Percentiles rank a stretch among this genome's conserved stretches.
These are phyloP conservation scores for Apaloderma vittatum DNA, from an alignment of 2,113 vertebrate species.

Conservation along the genomic window DNA sequence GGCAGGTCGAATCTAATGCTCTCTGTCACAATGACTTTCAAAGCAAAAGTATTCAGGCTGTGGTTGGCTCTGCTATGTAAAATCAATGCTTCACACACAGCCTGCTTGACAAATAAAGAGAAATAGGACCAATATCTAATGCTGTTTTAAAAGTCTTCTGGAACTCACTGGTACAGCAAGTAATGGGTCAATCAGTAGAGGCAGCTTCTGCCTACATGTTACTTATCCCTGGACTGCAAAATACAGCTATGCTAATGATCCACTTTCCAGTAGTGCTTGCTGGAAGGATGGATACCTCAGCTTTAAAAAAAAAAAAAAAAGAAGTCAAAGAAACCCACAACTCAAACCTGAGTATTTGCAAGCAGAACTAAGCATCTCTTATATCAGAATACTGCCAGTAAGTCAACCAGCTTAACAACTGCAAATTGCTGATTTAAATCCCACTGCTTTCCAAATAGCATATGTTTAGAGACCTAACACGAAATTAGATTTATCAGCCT, in stretches of 20 bases:
- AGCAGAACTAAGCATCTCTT: neutral
- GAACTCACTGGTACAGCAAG: neutral
- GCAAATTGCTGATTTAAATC: neutral
- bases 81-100: neutral
- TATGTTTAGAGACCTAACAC: neutral
- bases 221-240: neutral
- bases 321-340: neutral
- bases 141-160: neutral
- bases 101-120: constrained; percentile 3
- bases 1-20: constrained; percentile 26
- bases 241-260: neutral
- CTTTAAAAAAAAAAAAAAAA: neutral
- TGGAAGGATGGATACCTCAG: neutral
- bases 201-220: neutral
- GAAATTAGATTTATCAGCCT: neutral
- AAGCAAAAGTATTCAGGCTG: neutral
- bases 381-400: neutral
- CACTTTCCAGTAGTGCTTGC: neutral
- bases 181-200: neutral
- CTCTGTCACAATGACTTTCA: constrained; percentile 49
- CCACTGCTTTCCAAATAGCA: neutral
- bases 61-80: neutral
- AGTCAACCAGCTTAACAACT: neutral
- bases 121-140: neutral
- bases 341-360: neutral